phyloP scores from a whole-genome alignment of 2,888 invertebrate species.

The Euspilapteryx auroguttella region DNA sequence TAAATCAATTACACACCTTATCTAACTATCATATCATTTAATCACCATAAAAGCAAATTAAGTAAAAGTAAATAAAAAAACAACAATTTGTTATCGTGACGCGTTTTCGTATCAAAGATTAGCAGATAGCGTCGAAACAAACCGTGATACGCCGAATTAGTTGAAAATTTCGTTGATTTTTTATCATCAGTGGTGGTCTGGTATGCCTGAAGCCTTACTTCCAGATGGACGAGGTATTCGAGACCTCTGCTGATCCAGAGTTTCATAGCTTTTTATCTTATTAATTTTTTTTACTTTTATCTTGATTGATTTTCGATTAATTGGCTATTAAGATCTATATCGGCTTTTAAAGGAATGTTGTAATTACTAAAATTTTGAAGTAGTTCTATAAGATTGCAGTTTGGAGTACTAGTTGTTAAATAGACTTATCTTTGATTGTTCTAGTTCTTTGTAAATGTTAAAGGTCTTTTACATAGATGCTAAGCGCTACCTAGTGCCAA shows the following conservation, averaged over 20 bases:
- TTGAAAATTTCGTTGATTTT: conserved; percentile 25
- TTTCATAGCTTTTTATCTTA: conserved; percentile 41
- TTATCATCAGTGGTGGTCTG: conserved; percentile 57
- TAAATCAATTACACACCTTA: no score
- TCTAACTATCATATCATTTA: no score
- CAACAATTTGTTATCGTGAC: conserved; percentile 14
- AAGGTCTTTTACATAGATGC: no score
- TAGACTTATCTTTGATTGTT: no score
- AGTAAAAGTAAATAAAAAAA: no score
- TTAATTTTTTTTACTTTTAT: conserved; percentile 24
- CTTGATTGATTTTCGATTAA: conserved; percentile 44
- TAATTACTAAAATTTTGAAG: no score
- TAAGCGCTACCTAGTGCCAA: no score
- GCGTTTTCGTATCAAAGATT: conserved; percentile 24
- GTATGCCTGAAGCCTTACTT: conserved; percentile 41
- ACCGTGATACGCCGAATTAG: conserved; percentile 23
- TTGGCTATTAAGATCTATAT: conserved; percentile 31
- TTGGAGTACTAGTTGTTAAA: no score
- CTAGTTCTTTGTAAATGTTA: no score
- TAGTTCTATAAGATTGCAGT: no score
- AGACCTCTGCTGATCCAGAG: conserved; percentile 62
- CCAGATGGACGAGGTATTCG: conserved; percentile 53
- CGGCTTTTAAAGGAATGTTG: conserved; percentile 5
- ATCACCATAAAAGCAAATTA: no score
- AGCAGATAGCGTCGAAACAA: conserved; percentile 21